phyloP scores from a whole-genome alignment of 2,797 vertebrate genomes.

The Phataginus tetradactyla region DNA sequence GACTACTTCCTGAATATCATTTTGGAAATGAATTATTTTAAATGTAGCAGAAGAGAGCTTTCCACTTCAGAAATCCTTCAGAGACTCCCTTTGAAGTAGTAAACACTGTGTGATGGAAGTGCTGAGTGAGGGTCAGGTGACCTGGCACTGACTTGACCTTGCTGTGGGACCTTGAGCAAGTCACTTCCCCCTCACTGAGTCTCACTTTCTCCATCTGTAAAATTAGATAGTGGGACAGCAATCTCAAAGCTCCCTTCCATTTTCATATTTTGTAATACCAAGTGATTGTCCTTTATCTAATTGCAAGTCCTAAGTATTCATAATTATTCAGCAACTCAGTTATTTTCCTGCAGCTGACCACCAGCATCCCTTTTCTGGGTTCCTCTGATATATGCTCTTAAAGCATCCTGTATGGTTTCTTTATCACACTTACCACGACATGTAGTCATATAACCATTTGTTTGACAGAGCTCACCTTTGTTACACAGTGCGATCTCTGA shows the following conservation, averaged over 20 bases:
- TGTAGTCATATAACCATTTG: not conserved
- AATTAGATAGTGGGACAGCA: slow-evolving; percentile 21
- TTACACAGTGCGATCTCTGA: not conserved
- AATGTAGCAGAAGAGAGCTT: not conserved
- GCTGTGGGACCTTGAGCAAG: not conserved
- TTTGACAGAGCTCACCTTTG: slow-evolving; percentile 6
- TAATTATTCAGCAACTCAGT: slow-evolving; percentile 41
- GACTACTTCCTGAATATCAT: not conserved
- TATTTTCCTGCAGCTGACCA: slow-evolving; percentile 20
- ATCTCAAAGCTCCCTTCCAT: slow-evolving; percentile 17
- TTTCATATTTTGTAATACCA: slow-evolving; percentile 35
- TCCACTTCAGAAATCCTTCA: slow-evolving; percentile 1
- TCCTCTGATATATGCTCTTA: slow-evolving; percentile 1
- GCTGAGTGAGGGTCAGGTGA: not conserved
- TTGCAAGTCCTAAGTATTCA: not conserved
- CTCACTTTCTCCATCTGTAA: not conserved
- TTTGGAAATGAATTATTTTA: slow-evolving; percentile 56
- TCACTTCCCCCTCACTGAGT: not conserved
- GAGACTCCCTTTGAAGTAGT: not conserved
- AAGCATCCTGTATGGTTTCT: slow-evolving; percentile 31
- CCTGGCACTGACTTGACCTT: not conserved
- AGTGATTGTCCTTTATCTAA: slow-evolving; percentile 34
- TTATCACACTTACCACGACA: not conserved
- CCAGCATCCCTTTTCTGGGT: not conserved
- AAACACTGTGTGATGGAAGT: not conserved